A percentile compares a stretch with the other conserved stretches of the same genome.
Evolutionary conservation across 2,797 vertebrate species (phyloP).

Genomic region (Micromesistius poutassou): DNA sequence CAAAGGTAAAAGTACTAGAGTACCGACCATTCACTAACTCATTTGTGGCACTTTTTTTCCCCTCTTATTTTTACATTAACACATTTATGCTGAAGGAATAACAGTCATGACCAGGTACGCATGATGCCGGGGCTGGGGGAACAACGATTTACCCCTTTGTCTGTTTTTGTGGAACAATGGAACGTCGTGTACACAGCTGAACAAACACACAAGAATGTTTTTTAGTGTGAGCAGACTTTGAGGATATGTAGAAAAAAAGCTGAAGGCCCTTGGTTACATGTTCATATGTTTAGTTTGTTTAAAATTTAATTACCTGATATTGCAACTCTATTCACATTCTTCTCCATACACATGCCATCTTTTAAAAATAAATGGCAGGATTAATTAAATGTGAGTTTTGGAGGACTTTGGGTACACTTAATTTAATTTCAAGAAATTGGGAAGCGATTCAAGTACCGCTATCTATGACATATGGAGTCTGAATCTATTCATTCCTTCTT

Average conservation of each 20-base stretch:
- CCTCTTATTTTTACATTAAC: neutral
- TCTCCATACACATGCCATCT: neutral
- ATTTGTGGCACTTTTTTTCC: neutral
- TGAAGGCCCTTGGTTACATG: neutral
- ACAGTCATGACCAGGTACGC: neutral
- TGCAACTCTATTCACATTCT: too few species aligned
- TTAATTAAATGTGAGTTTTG: neutral
- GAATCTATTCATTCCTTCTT: constrained; percentile 1
- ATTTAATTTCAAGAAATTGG: constrained; percentile 12
- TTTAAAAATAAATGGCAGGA: neutral
- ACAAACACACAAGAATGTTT: neutral
- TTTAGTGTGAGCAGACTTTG: neutral
- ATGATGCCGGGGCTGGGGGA: neutral
- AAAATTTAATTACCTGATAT: neutral
- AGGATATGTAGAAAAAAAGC: neutral
- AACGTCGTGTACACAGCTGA: neutral
- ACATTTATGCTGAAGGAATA: neutral
- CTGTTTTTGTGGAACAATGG: neutral
- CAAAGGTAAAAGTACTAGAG: neutral
- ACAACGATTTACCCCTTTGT: neutral
- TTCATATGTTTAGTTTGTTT: neutral
- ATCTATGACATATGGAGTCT: constrained; percentile 6
- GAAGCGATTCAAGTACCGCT: constrained; percentile 2
- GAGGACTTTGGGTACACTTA: neutral
- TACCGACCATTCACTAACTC: neutral